Base-by-base conservation (phyloP, 2,888 invertebrate species). In the Conus canariensis region DNA sequence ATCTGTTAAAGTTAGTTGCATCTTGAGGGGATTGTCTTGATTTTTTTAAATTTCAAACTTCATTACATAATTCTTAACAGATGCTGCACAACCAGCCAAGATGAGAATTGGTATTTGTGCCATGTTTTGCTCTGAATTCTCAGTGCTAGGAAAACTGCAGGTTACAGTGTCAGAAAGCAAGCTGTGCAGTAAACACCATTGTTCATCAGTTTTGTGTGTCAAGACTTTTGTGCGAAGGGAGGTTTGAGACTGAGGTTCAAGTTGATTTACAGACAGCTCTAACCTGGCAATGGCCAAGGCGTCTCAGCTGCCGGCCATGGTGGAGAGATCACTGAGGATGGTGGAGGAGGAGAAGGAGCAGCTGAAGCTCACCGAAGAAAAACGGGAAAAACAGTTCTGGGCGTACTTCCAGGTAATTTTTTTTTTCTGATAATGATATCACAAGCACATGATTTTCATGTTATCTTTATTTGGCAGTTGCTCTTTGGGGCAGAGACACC, bases 361-460 rank as follows among this genome's bases (percentile, higher is more conserved):
- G 12, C 89, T 95, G 70, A 94, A 94, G 87, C 91, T 93, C 80
- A 94, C 93, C 74, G 91, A 91, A 86, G 88, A 89, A 1, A 92
- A 92, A n/a, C 92, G 94, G 91, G 95, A 95, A 83, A 94, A 93
- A 92, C 95, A 95, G 90, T 95, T 95, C 90, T 92, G 93, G 92
- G 91, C 92, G 59, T 95, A 95, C 90, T 95, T 94, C 90, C 93
- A 95, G 94, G 95, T 95, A 7, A 25, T 83, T 14, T 67, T 9
- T 12, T 85, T 16, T 22, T 70, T 77, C 45, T n/a, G 19, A 45
- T 89, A n/a, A 30, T 14, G 6, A 16, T 45, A n/a, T 22, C 19
- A 60, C 60, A 74, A 45, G 45, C 45, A 45, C 45, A 45, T 45
- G 45, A 45, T 64, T 60, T 45, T 87, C 59, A 22, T 82, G 30